phyloP scores from a whole-genome alignment of 2,888 invertebrate species.

The Taenaris catops region DNA sequence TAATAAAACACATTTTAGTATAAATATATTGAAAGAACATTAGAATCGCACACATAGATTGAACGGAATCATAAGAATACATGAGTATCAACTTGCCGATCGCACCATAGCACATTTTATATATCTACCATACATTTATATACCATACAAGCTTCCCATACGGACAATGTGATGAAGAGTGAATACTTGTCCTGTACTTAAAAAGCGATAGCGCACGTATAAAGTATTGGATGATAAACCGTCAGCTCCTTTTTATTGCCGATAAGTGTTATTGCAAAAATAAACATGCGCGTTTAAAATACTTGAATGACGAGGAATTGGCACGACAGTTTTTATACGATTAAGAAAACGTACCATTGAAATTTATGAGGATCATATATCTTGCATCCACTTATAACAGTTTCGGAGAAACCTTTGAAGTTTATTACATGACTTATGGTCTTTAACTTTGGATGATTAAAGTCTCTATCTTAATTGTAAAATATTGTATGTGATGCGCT shows the following conservation, averaged over 20 bases:
- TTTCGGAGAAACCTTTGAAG: too few species aligned
- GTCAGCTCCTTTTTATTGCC: conserved; percentile 25
- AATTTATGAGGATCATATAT: conserved; percentile 6
- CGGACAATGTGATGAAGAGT: conserved; percentile 23
- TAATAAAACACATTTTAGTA: too few species aligned
- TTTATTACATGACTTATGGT: too few species aligned
- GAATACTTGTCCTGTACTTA: conserved; percentile 30
- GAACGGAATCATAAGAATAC: too few species aligned
- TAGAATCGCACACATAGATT: too few species aligned
- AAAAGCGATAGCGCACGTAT: conserved; percentile 24
- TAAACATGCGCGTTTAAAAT: conserved; percentile 15
- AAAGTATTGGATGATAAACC: conserved; percentile 30
- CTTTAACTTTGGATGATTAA: too few species aligned
- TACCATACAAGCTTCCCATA: conserved; percentile 27
- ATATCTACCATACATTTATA: too few species aligned
- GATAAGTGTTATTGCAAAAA: conserved; percentile 20
- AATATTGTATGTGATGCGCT: too few species aligned
- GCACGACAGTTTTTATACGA: conserved; percentile 13
- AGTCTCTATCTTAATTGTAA: too few species aligned
- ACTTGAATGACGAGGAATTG: conserved; percentile 13
- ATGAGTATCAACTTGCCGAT: too few species aligned
- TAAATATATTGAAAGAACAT: too few species aligned
- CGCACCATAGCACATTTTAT: too few species aligned
- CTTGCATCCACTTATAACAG: conserved; percentile 3
- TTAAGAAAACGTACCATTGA: conserved; percentile 9